phyloP scores from a whole-genome alignment of 2,888 invertebrate genomes.

The Philereme vetulata region DNA sequence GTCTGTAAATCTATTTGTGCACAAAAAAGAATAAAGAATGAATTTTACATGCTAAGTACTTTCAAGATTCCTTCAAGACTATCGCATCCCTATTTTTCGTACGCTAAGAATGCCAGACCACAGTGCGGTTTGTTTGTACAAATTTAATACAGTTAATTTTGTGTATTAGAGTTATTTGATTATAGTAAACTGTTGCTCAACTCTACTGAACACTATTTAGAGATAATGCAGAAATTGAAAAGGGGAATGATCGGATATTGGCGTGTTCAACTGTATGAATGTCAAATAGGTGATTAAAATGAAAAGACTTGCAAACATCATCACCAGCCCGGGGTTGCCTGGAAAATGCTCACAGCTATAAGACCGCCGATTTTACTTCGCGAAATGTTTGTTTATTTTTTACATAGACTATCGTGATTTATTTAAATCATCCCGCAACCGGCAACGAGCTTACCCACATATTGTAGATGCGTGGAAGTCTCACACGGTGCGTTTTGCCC shows the following conservation, averaged over 20 bases:
- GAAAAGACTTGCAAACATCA: neutral
- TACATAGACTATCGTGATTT: too few relatives aligned
- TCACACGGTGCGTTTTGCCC: too few relatives aligned
- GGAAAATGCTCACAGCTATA: too few relatives aligned
- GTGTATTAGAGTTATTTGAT: conserved; percentile 26
- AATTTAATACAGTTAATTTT: conserved; percentile 36
- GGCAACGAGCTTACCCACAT: too few relatives aligned
- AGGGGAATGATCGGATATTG: conserved; percentile 34
- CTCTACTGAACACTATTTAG: conserved; percentile 27
- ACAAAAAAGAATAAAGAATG: too few relatives aligned
- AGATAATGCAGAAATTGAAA: conserved; percentile 30
- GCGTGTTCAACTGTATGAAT: conserved; percentile 15
- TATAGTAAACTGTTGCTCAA: conserved; percentile 16
- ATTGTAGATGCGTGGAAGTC: too few relatives aligned
- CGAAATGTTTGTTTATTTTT: too few relatives aligned
- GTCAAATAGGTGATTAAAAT: conserved; percentile 7
- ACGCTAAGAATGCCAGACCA: conserved; percentile 27
- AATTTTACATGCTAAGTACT: too few relatives aligned
- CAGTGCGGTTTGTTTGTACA: conserved; percentile 35
- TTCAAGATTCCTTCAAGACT: neutral
- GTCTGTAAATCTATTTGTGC: too few relatives aligned
- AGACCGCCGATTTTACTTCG: too few relatives aligned
- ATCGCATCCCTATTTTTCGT: conserved; percentile 26
- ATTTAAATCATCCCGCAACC: too few relatives aligned
- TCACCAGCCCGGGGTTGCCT: too few relatives aligned